Evolutionary conservation across 2,797 vertebrate genomes (phyloP).

Genomic region (Phalloptychus januarius): DNA sequence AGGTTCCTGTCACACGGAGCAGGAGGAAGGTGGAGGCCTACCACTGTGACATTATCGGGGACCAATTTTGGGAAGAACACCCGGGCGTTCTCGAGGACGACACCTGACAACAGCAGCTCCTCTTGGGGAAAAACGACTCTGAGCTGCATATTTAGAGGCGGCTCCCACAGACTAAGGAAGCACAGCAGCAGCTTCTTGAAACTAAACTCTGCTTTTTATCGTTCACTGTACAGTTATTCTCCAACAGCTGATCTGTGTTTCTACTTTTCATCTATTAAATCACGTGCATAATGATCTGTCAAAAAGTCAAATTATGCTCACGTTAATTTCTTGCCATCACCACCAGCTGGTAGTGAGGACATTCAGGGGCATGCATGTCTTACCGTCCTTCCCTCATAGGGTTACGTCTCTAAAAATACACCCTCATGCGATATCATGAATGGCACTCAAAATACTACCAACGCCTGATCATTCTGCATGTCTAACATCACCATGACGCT

Average conservation of each 20-base stretch:
- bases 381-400: conserved; percentile 8
- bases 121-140: not conserved
- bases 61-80: conserved; percentile 93
- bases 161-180: conserved; percentile 3
- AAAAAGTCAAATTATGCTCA: not conserved
- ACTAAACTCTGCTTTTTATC: not conserved
- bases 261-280: conserved; percentile 32
- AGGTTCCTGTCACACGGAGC: conserved; percentile 82
- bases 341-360: not conserved
- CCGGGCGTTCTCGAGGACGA: conserved; percentile 86
- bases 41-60: conserved; percentile 91
- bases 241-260: not conserved
- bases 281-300: not conserved
- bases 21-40: conserved; percentile 79
- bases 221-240: not conserved
- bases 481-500: conserved; percentile 13
- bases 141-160: conserved; percentile 1
- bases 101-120: conserved; percentile 68
- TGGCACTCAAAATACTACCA: conserved; percentile 51
- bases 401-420: conserved; percentile 46
- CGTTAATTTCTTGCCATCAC: not conserved
- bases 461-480: conserved; percentile 13
- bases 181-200: not conserved
- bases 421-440: conserved; percentile 53
- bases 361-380: not conserved